A percentile compares a stretch with the other conserved stretches of the same genome.
phyloP scores from a whole-genome alignment of 2,888 invertebrate species.

The Torymus aiolomorphi region DNA sequence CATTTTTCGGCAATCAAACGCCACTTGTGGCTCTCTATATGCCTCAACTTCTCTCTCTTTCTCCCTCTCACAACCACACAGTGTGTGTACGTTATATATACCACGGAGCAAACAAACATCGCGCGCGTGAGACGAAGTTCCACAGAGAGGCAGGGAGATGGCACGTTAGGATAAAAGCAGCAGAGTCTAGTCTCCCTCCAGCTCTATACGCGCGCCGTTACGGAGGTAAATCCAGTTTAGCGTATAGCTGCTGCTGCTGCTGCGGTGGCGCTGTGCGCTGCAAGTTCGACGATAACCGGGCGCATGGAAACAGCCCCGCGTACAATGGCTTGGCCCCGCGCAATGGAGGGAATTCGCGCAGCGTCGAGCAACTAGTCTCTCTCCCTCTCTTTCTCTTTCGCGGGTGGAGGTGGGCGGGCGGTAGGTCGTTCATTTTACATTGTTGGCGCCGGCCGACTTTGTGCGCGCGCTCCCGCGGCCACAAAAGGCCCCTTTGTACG shows the following conservation, averaged over 20 bases:
- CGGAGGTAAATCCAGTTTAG: constrained; percentile 43
- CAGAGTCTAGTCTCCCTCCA: background rate
- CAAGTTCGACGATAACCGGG: constrained; percentile 53
- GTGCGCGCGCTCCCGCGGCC: background rate
- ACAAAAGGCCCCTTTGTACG: constrained; percentile 45
- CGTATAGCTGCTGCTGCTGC: background rate
- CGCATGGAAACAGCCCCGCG: constrained; percentile 34
- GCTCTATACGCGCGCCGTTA: background rate
- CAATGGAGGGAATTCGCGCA: constrained; percentile 39
- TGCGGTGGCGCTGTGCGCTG: constrained; percentile 15
- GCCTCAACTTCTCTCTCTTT: no score
- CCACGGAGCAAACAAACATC: background rate
- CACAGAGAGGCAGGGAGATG: background rate
- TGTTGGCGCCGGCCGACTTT: constrained; percentile 35
- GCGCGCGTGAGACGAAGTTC: background rate
- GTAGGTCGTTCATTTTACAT: constrained; percentile 42
- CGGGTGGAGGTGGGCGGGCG: no score
- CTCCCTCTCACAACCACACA: no score
- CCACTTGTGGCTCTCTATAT: no score
- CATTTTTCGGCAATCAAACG: no score
- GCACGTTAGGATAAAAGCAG: constrained; percentile 24
- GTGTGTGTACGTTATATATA: no score
- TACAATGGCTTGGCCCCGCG: constrained; percentile 25
- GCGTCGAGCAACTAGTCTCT: constrained; percentile 28
- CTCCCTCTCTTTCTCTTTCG: background rate